A percentile compares a stretch with the other conserved stretches of the same genome.
Evolutionary conservation across 2,797 vertebrate genomes (phyloP).

Genomic region (Enteromius unitaeniatus): DNA sequence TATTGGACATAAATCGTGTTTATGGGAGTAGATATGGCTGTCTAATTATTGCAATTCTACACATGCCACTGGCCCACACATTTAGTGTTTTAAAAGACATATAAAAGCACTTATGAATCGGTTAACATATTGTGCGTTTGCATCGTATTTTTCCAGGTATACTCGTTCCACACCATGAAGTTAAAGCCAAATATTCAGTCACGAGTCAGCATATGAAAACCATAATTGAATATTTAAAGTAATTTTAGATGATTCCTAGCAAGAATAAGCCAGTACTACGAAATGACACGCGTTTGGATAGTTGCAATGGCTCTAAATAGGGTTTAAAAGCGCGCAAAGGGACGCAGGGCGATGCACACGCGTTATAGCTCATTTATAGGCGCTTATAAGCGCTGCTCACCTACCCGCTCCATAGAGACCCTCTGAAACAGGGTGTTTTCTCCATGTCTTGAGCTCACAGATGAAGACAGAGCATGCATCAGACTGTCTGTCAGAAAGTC

Average conservation of each 20-base stretch:
- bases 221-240: neutral
- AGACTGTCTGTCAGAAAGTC: conserved; percentile 63
- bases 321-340: conserved; percentile 28
- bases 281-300: conserved; percentile 16
- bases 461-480: conserved; percentile 40
- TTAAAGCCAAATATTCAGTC: conserved; percentile 53
- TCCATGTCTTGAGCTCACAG: conserved; percentile 36
- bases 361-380: conserved; percentile 38
- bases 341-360: conserved; percentile 45
- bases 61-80: conserved; percentile 18
- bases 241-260: neutral
- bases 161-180: conserved; percentile 52
- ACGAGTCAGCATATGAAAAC: conserved; percentile 53
- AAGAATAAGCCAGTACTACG: neutral
- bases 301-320: neutral
- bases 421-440: conserved; percentile 46
- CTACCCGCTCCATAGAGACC: conserved; percentile 39
- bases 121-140: conserved; percentile 25
- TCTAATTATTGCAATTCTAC: conserved; percentile 28
- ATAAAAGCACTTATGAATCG: neutral
- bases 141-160: conserved; percentile 11
- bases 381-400: conserved; percentile 49
- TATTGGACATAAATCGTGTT: conserved; percentile 19
- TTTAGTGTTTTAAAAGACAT: conserved; percentile 20
- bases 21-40: conserved; percentile 36